Conservation (phyloP, 2,113 vertebrate species). For the Lichenostomus cassidix region DNA sequence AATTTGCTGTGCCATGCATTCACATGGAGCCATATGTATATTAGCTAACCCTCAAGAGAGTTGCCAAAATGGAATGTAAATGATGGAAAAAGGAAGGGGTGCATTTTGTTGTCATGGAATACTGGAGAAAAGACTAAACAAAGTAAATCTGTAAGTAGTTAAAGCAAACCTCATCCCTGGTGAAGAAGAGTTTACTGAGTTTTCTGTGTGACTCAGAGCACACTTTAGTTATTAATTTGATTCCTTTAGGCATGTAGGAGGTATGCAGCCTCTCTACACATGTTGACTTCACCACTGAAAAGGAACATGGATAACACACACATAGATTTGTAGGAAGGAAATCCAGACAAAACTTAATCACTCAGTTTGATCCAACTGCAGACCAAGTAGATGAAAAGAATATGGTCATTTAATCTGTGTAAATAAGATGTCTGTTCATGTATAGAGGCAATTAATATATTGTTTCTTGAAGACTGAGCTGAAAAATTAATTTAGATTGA, state of each 20-base stretch:
- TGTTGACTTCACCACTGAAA: not conserved
- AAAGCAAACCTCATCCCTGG: not conserved
- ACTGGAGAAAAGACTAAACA: slow-evolving; percentile 6
- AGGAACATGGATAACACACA: not conserved
- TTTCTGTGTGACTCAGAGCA: slow-evolving; percentile 2
- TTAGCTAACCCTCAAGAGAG: not conserved
- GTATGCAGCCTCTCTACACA: not conserved
- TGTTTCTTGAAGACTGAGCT: not conserved
- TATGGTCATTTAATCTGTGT: not conserved
- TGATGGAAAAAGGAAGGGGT: not conserved
- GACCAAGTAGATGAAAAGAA: not conserved
- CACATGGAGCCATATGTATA: not conserved
- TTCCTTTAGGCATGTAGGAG: not conserved
- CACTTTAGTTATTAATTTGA: not conserved
- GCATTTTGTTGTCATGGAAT: not conserved
- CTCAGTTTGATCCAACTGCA: not conserved
- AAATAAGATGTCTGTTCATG: not conserved
- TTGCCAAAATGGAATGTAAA: not conserved
- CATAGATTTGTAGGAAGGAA: not conserved
- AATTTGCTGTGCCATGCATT: not conserved
- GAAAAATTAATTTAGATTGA: slow-evolving; percentile 41
- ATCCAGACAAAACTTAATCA: not conserved
- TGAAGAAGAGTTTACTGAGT: slow-evolving; percentile 5
- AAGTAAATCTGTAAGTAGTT: slow-evolving; percentile 21
- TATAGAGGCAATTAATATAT: not conserved